Percentiles rank a stretch among this genome's conserved stretches.
Conservation (phyloP, 2,113 vertebrate genomes). For the Caranx melampygus region DNA sequence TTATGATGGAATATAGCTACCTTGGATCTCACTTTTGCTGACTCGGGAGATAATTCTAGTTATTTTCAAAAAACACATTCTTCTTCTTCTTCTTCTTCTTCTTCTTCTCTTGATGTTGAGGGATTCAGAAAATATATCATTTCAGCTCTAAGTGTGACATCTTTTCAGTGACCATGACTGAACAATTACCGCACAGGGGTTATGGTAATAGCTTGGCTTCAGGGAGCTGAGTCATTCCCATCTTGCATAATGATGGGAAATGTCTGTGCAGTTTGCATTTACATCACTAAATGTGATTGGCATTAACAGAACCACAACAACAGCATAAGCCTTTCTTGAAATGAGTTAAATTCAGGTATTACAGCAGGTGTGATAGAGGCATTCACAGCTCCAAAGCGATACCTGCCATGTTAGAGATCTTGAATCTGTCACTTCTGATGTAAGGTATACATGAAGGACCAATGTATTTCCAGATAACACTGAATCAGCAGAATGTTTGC, state of each 20-base stretch:
- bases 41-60: not conserved
- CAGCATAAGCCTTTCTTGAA: not conserved
- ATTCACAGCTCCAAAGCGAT: too few species aligned
- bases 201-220: not conserved
- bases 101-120: too few species aligned
- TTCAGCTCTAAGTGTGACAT: not conserved
- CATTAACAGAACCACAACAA: not conserved
- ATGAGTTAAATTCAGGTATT: not conserved
- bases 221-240: not conserved
- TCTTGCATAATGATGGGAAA: not conserved
- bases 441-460: not conserved
- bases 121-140: not conserved
- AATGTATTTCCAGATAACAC: not conserved
- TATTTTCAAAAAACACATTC: not conserved
- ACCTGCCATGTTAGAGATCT: too few species aligned
- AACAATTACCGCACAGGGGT: not conserved
- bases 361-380: not conserved
- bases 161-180: not conserved
- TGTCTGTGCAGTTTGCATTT: not conserved
- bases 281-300: not conserved
- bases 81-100: too few species aligned
- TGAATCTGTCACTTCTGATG: too few species aligned
- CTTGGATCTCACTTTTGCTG: not conserved
- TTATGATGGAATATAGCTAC: not conserved
- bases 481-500: not conserved